These are phyloP conservation scores for Microhierax caerulescens DNA, from an alignment of 2,797 vertebrate species.

Conservation along the genomic window DNA sequence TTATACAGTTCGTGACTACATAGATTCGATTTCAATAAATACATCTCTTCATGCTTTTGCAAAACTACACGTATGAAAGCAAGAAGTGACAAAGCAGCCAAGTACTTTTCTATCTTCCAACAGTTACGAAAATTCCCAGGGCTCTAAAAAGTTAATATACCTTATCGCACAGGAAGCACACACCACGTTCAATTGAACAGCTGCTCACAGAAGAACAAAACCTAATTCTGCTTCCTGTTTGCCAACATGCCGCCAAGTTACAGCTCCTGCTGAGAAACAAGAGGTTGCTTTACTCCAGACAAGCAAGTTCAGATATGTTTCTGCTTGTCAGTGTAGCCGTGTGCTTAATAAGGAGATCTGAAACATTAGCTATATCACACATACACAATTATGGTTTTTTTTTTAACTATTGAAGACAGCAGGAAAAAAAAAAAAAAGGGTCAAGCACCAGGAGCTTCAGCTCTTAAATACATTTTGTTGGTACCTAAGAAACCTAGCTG, in stretches of 20 bases:
- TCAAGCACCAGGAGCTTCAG: constrained; percentile 8
- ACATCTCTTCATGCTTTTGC: not conserved
- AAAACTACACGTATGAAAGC: not conserved
- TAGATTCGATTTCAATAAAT: not conserved
- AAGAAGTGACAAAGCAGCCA: not conserved
- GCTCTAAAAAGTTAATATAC: not conserved
- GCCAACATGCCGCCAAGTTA: not conserved
- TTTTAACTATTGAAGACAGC: not conserved
- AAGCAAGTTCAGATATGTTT: not conserved
- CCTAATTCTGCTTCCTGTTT: not conserved
- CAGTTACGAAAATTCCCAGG: not conserved
- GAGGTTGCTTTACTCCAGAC: not conserved
- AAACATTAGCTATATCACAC: not conserved
- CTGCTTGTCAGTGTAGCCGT: not conserved
- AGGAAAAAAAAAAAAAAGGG: not conserved
- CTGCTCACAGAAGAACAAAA: not conserved
- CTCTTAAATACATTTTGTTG: not conserved
- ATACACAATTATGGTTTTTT: not conserved
- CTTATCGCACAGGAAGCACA: not conserved
- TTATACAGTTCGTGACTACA: not conserved
- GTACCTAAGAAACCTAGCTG: not conserved
- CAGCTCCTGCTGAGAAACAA: not conserved
- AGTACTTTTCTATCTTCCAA: not conserved
- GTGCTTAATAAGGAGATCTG: not conserved
- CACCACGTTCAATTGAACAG: not conserved